phyloP scores from a whole-genome alignment of 1,140 invertebrate species.

The Drosophila ficusphila region DNA sequence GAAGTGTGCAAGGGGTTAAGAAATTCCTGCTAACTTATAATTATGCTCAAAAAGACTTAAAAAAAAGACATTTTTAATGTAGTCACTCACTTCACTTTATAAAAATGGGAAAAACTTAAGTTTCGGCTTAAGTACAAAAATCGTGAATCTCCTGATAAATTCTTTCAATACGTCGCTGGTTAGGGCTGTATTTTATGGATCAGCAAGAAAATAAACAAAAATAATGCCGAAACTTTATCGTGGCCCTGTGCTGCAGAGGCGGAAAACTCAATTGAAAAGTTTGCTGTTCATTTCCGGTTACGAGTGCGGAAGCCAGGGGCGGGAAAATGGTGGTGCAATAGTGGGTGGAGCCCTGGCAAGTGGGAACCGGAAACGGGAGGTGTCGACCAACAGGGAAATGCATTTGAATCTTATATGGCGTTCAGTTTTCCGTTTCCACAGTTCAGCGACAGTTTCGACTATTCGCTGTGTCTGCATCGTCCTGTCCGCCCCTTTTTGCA shows the following conservation, averaged over 20 bases:
- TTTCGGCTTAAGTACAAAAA: neutral
- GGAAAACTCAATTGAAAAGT: slow-evolving; percentile 77
- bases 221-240: slow-evolving; percentile 69
- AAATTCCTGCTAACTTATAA: neutral
- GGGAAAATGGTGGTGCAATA: neutral
- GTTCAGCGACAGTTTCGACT: slow-evolving; percentile 52
- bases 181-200: slow-evolving; percentile 57
- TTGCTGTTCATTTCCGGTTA: slow-evolving; percentile 69
- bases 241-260: slow-evolving; percentile 25
- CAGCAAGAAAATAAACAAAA: slow-evolving; percentile 71
- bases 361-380: slow-evolving; percentile 57
- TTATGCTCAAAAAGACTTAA: neutral
- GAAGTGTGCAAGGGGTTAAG: neutral
- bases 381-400: slow-evolving; percentile 69
- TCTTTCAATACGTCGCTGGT: neutral
- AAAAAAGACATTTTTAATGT: too few relatives aligned
- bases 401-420: slow-evolving; percentile 76
- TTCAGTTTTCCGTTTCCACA: slow-evolving; percentile 63
- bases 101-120: too few relatives aligned
- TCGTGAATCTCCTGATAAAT: neutral
- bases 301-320: slow-evolving; percentile 23
- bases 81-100: too few relatives aligned
- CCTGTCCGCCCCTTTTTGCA: neutral
- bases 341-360: slow-evolving; percentile 15
- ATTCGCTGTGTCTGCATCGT: slow-evolving; percentile 14